Conservation (phyloP, 2,888 invertebrate genomes). For the Stenodema calcarata region DNA sequence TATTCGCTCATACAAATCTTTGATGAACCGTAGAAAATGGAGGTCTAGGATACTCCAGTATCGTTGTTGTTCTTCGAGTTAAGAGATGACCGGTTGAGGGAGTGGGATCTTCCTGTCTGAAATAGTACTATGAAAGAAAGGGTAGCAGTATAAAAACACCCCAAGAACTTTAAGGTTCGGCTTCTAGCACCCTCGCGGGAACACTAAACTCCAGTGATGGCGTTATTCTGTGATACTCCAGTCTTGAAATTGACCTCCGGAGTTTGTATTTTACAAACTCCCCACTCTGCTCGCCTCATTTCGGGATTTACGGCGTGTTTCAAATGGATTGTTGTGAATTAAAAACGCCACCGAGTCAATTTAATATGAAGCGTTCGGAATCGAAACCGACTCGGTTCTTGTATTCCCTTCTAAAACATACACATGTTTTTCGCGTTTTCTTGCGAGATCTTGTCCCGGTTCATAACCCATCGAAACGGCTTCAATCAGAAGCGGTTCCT, state of each 20-base stretch:
- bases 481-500: too few relatives aligned
- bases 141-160: neutral
- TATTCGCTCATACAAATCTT: neutral
- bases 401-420: too few relatives aligned
- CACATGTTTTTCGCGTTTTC: too few relatives aligned
- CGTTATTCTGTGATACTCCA: neutral
- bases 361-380: neutral
- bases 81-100: neutral
- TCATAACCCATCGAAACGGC: too few relatives aligned
- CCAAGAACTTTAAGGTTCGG: slow-evolving; percentile 1
- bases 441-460: too few relatives aligned
- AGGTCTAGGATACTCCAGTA: neutral
- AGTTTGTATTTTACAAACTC: neutral
- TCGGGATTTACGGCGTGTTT: neutral
- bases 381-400: too few relatives aligned
- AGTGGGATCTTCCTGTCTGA: neutral
- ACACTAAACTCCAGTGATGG: neutral
- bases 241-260: neutral
- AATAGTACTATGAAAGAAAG: slow-evolving; percentile 13
- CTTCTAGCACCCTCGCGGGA: neutral
- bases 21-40: neutral
- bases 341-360: neutral
- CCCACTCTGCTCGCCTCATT: neutral
- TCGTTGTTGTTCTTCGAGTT: neutral
- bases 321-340: neutral